These are phyloP conservation scores for Phyllotreta striolata DNA, from an alignment of 2,888 invertebrate genomes.

Conservation along the genomic window DNA sequence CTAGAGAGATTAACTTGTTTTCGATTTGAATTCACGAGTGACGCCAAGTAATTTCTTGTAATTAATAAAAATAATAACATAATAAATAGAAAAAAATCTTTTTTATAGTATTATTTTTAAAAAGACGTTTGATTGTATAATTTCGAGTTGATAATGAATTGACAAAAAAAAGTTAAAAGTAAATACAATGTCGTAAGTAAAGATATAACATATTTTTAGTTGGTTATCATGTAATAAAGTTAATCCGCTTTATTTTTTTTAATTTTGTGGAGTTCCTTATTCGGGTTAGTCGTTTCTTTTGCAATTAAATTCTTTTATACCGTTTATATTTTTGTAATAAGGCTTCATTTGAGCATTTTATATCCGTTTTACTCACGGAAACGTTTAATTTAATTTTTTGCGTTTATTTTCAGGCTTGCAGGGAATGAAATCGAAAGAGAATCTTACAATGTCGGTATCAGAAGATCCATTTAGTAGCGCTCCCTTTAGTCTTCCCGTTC, in stretches of 20 bases:
- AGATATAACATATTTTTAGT: conserved; percentile 6
- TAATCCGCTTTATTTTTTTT: background rate
- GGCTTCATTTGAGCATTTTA: too few relatives aligned
- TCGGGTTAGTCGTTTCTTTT: conserved; percentile 10
- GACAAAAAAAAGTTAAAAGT: conserved; percentile 26
- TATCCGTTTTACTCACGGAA: too few relatives aligned
- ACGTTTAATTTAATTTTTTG: too few relatives aligned
- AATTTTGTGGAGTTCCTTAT: background rate
- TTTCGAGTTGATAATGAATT: conserved; percentile 19
- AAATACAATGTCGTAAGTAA: conserved; percentile 30
- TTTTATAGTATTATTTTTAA: conserved; percentile 8
- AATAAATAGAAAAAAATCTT: conserved; percentile 2
- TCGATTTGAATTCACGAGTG: too few relatives aligned
- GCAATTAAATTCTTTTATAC: too few relatives aligned
- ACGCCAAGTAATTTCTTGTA: too few relatives aligned
- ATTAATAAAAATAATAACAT: too few relatives aligned
- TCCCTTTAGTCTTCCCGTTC: conserved; percentile 76
- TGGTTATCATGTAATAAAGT: conserved; percentile 12
- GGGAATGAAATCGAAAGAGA: conserved; percentile 74
- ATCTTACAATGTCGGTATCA: conserved; percentile 72
- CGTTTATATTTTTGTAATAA: too few relatives aligned
- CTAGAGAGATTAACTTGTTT: too few relatives aligned
- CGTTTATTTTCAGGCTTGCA: conserved; percentile 64
- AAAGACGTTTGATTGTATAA: conserved; percentile 3
- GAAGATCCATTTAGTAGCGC: conserved; percentile 85